phyloP scores from a whole-genome alignment of 2,113 vertebrate species.

The Oreotrochilus melanogaster region DNA sequence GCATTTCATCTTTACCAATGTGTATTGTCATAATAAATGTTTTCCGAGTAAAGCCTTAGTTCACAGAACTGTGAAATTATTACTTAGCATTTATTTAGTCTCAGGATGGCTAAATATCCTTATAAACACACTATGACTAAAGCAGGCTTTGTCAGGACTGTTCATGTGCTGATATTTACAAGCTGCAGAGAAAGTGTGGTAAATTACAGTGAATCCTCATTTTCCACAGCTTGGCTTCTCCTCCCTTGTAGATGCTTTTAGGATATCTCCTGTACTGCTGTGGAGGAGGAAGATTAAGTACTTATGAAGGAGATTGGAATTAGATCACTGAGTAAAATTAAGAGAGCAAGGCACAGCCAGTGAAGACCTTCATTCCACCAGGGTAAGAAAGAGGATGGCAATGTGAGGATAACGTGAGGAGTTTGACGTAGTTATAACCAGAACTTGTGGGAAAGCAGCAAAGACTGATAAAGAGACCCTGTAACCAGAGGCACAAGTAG shows the following conservation, averaged over 20 bases:
- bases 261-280: background rate
- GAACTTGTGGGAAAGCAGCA: background rate
- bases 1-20: background rate
- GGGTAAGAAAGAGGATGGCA: background rate
- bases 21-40: background rate
- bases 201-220: background rate
- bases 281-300: background rate
- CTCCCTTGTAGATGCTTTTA: background rate
- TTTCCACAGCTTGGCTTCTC: background rate
- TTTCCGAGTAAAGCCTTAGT: background rate
- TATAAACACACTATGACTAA: background rate
- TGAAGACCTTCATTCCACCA: background rate
- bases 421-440: background rate
- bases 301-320: background rate
- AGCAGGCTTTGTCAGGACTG: background rate
- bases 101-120: background rate
- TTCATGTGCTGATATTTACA: background rate
- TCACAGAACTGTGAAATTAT: background rate
- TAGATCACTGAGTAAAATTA: background rate
- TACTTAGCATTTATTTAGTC: background rate
- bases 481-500: background rate
- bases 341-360: background rate
- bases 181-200: background rate
- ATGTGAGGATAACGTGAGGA: rapidly evolving
- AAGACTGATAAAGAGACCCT: background rate